phyloP scores from a whole-genome alignment of 2,797 vertebrate species.

The Chelmon rostratus region DNA sequence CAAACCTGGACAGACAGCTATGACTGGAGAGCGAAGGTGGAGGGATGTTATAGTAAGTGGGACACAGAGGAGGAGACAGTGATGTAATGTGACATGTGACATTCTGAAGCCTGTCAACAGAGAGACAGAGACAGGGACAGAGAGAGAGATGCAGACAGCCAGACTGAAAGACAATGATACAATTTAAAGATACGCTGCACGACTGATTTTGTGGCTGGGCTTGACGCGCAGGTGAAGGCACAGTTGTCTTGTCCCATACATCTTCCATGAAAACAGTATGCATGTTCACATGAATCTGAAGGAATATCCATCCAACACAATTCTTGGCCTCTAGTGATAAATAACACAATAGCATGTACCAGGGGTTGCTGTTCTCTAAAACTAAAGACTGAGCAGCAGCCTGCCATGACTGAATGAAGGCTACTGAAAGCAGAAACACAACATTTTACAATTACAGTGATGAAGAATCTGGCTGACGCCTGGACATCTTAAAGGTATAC shows the following conservation, averaged over 20 bases:
- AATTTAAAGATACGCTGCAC: neutral
- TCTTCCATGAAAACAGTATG: neutral
- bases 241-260: neutral
- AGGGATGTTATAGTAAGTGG: constrained; percentile 21
- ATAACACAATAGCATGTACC: neutral
- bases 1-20: constrained; percentile 7
- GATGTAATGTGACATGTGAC: constrained; percentile 42
- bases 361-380: neutral
- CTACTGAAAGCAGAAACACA: neutral
- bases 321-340: neutral
- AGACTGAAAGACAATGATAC: constrained; percentile 5
- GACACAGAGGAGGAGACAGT: constrained; percentile 41
- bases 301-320: neutral
- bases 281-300: neutral
- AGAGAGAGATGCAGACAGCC: constrained; percentile 2
- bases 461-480: too few relatives aligned
- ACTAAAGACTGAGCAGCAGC: neutral
- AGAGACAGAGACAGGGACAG: constrained; percentile 18
- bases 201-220: neutral
- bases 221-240: neutral
- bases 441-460: too few relatives aligned
- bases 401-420: neutral
- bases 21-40: constrained; percentile 18
- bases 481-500: too few relatives aligned
- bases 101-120: constrained; percentile 38